Conservation (phyloP, 2,888 invertebrate genomes). For the Perithous albicinctus region DNA sequence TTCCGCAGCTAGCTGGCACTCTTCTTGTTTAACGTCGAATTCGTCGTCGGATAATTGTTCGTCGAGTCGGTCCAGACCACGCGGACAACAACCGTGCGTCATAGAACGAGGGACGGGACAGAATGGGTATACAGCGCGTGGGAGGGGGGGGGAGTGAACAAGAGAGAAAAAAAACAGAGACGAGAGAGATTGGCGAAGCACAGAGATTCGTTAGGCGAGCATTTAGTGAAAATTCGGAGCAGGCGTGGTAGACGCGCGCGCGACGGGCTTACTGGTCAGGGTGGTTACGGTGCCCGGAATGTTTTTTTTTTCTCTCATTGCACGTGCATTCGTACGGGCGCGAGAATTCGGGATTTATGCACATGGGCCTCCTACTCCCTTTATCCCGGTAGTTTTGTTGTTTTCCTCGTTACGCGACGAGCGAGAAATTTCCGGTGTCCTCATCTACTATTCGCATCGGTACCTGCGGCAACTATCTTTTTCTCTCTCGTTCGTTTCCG, state of each 20-base stretch:
- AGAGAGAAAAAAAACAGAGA: slow-evolving; percentile 19
- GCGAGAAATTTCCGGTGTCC: slow-evolving; percentile 55
- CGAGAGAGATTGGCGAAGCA: slow-evolving; percentile 48
- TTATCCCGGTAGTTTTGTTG: slow-evolving; percentile 41
- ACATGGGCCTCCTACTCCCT: slow-evolving; percentile 47
- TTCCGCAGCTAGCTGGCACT: slow-evolving; percentile 6
- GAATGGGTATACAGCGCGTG: slow-evolving; percentile 20
- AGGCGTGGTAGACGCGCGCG: slow-evolving; percentile 35
- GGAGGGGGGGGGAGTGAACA: slow-evolving; percentile 28
- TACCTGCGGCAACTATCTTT: slow-evolving; percentile 1
- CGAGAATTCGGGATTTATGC: slow-evolving; percentile 57
- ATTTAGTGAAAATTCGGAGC: slow-evolving; percentile 61
- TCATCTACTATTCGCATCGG: slow-evolving; percentile 54
- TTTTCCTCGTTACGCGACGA: slow-evolving; percentile 57
- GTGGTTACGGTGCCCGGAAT: slow-evolving; percentile 49
- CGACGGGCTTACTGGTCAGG: slow-evolving; percentile 44
- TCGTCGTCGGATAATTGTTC: slow-evolving; percentile 60
- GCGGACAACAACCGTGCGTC: slow-evolving; percentile 51
- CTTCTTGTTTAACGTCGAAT: slow-evolving; percentile 40
- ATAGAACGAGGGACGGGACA: slow-evolving; percentile 26
- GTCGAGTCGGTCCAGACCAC: slow-evolving; percentile 41
- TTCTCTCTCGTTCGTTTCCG: not conserved
- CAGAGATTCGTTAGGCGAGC: slow-evolving; percentile 63
- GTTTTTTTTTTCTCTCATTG: slow-evolving; percentile 42
- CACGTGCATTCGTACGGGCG: slow-evolving; percentile 25